Base-by-base conservation (phyloP, 2,888 invertebrate genomes). In the Pristionchus exspectatus region DNA sequence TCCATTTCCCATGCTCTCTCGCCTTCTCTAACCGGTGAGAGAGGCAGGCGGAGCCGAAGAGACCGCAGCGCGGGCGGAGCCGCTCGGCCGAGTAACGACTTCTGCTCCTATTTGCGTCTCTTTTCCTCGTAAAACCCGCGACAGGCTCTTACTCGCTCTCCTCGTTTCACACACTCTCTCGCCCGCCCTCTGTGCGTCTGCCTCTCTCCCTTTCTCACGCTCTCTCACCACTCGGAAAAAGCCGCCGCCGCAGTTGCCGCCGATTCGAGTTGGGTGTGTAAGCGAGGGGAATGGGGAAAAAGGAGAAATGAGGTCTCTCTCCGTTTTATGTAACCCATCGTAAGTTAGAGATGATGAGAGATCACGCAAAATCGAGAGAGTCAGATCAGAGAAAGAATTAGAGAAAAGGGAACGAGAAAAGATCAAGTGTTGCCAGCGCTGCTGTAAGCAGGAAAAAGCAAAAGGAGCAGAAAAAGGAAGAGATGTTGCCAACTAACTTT, bases 91-190 rank as follows among this genome's bases (percentile, higher is more conserved):
- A 81, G 81, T 81, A 81, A 81, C 81, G 81, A 81, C 81, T 81
- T 81, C 81, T 81, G 50, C 81, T 30, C 81, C 81, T 81, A 81
- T 81, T 81, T 81, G 81, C 81, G 81, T 81, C 81, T 81, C 81
- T 54, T 81, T 81, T 81, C 50, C 50, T 54, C 50, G 50, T 50
- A 54, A 81, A 81, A 81, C n/a, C 69, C 74, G 81, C 81, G 74
- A 30, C 74, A 30, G 69, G 30, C 30, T 33, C 38, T 33, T 21
- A 18, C 74, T n/a, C 21, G 27, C 81, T 50, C 81, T 81, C 81
- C 50, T 18, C 81, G 50, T 81, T 81, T 81, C 81, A 81, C 81
- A n/a, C 18, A 50, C 50, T 81, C 81, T 81, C 81, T 81, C 44
- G 81, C n/a, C 81, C 7, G 10, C 2, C n/a, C 50, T 81, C 50